Base-by-base conservation (phyloP, 1,140 invertebrate genomes). In the Drosophila kohkoa region DNA sequence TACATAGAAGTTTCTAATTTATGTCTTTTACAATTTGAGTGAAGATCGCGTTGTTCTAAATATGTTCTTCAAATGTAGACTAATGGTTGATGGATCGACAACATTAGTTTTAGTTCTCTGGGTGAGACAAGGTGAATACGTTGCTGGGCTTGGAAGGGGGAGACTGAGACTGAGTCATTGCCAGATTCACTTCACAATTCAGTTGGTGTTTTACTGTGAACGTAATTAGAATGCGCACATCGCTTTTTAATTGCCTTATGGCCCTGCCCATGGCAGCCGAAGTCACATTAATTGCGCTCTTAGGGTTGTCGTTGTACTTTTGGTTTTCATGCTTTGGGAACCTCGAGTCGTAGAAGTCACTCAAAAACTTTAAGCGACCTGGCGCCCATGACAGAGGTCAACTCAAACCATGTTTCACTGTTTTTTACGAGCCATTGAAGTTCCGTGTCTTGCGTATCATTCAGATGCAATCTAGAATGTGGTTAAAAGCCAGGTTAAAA, bases 381-480 rank as follows among this genome's bases (percentile, higher is more conserved):
- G 51, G 63, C 82, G 81, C 82, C 82, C 82, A 87, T 70, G 72
- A 55, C 28, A 55, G 59, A 75, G 67, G 72, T 71, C 67, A 62
- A 46, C 55, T 20, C 41, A 35, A 38, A 7, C 8, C 2, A 25
- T 57, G 70, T 67, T 32, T 2, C 30, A 45, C 43, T 45, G 10
- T 52, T 52, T 30, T 81, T 81, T 76, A 82, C 69, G 82, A 63
- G 64, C 54, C 59, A 82, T 67, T 60, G 75, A 87, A 73, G 82
- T 86, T 86, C 82, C 82, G 82, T 75, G 58, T 82, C 41, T 38
- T 20, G 59, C 52, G 68, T 49, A 57, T 64, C 11, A 63, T 52
- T 32, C 3, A 48, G 51, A 59, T 82, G 71, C 76, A 54, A 79
- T 82, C 76, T 82, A 86, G 82, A 86, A 86, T 82, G 20, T 49